Percentiles rank a stretch among this genome's conserved stretches.
These are phyloP conservation scores for Ceramica pisi DNA, from an alignment of 2,888 invertebrate genomes.

Conservation along the genomic window DNA sequence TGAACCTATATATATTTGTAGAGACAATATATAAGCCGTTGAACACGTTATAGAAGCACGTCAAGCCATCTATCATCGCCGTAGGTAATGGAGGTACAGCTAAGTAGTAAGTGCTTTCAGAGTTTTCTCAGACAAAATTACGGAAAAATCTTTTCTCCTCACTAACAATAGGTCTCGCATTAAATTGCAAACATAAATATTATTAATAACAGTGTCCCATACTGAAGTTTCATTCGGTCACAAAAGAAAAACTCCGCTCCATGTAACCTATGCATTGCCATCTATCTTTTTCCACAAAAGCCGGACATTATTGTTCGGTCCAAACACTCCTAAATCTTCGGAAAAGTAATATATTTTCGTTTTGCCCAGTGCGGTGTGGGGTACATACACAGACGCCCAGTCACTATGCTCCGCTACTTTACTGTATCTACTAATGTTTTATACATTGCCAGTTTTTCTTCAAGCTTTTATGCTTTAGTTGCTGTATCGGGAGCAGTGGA, in stretches of 20 bases:
- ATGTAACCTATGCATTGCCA: constrained; percentile 90
- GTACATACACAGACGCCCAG: constrained; percentile 76
- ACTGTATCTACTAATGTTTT: constrained; percentile 89
- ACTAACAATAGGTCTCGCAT: constrained; percentile 80
- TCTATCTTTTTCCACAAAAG: constrained; percentile 91
- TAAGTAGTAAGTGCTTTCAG: constrained; percentile 62
- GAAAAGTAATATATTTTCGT: constrained; percentile 91
- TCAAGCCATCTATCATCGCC: constrained; percentile 51
- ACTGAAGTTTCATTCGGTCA: constrained; percentile 88
- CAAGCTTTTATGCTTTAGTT: constrained; percentile 70
- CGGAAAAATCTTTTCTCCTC: constrained; percentile 78
- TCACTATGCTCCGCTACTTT: constrained; percentile 82
- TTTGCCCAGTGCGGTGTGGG: constrained; percentile 90
- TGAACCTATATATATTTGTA: neutral
- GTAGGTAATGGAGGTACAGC: constrained; percentile 61
- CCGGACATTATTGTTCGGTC: constrained; percentile 92
- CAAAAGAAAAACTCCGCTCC: constrained; percentile 89
- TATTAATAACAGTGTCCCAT: constrained; percentile 86
- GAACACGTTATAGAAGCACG: constrained; percentile 29
- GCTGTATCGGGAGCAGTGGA: constrained; percentile 73
- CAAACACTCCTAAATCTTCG: constrained; percentile 91
- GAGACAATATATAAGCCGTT: constrained; percentile 12
- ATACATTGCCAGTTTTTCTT: constrained; percentile 83
- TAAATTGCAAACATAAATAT: constrained; percentile 87
- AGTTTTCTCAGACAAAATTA: constrained; percentile 73